Percentiles rank a stretch among this genome's conserved stretches.
phyloP scores from a whole-genome alignment of 1,140 invertebrate species.

The Artemia franciscana region DNA sequence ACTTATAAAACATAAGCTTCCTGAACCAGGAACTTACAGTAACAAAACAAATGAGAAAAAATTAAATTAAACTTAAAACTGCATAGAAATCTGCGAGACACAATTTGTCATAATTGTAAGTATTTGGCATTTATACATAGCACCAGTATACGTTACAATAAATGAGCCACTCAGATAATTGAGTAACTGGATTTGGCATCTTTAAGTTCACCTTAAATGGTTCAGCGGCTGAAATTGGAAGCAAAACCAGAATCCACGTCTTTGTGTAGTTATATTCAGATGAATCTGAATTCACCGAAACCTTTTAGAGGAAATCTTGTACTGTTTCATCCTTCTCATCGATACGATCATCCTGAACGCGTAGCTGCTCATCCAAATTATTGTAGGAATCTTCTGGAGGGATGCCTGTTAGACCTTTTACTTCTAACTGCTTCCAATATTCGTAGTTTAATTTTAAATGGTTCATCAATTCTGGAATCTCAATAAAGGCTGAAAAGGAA shows the following conservation, averaged over 20 bases:
- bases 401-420: constrained; percentile 11
- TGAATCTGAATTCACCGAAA: neutral
- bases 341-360: neutral
- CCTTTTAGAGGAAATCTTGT: neutral
- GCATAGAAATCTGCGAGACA: no score
- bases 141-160: neutral
- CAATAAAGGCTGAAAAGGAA: constrained; percentile 52
- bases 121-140: no score
- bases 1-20: no score
- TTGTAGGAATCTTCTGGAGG: constrained; percentile 3
- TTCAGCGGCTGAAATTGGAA: no score
- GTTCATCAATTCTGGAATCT: constrained; percentile 65
- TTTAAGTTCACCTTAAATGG: neutral
- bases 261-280: neutral
- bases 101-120: no score
- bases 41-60: no score
- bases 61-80: no score
- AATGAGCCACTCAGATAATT: neutral
- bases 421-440: constrained; percentile 54
- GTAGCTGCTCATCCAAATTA: neutral
- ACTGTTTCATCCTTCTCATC: neutral
- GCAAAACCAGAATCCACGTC: no score
- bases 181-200: neutral
- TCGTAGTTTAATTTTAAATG: constrained; percentile 65
- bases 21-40: no score